Evolutionary conservation across 2,113 vertebrate genomes (phyloP).

Genomic region (Petaurus breviceps): DNA sequence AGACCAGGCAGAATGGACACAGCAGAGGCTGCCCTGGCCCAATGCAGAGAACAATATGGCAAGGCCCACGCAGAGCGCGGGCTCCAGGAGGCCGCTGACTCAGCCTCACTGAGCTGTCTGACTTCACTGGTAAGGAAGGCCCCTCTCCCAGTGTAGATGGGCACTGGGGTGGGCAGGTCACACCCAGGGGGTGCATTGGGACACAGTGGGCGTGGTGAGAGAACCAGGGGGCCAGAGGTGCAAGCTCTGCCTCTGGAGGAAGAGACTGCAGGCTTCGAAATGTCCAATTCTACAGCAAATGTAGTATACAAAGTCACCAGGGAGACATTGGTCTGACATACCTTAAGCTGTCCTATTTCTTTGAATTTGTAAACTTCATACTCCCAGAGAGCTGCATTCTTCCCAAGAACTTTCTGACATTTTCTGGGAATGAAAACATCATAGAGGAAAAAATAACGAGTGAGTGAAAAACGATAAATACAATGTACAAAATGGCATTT

Average conservation of each 20-base stretch:
- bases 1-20: neutral
- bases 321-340: slow-evolving; percentile 75
- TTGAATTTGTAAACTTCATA: slow-evolving; percentile 98
- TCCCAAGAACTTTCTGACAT: slow-evolving; percentile 98
- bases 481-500: slow-evolving; percentile 33
- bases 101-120: neutral
- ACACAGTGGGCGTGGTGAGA: neutral
- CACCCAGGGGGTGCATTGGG: too few relatives aligned
- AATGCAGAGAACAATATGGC: neutral
- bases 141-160: neutral
- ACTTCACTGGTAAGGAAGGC: neutral
- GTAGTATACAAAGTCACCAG: neutral
- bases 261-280: neutral
- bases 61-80: rapidly evolving
- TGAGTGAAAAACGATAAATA: slow-evolving; percentile 51
- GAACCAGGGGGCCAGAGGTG: neutral
- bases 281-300: slow-evolving; percentile 27
- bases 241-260: neutral
- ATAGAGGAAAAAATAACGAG: slow-evolving; percentile 42
- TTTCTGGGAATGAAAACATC: slow-evolving; percentile 86
- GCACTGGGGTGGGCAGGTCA: neutral
- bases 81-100: neutral
- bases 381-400: slow-evolving; percentile 99
- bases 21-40: neutral
- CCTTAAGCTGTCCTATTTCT: slow-evolving; percentile 98